Conservation (phyloP, 92 coral and sea anemone species). For the Epizoanthus rinbou region DNA sequence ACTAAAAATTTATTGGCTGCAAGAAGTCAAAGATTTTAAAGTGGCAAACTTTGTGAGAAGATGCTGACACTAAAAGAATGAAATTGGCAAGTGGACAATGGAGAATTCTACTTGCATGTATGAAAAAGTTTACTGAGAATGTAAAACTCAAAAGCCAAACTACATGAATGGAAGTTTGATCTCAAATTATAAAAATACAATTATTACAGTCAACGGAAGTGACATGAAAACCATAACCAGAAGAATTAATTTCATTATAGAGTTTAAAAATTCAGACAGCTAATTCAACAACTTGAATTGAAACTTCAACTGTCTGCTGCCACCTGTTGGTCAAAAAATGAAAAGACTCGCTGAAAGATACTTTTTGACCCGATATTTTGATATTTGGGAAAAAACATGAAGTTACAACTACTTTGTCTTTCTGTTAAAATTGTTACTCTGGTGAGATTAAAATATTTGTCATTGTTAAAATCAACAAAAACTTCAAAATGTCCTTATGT, state of each 20-base stretch:
- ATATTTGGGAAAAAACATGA: conserved; percentile 19
- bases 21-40: conserved; percentile 23
- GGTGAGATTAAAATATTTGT: conserved; percentile 21
- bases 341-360: conserved; percentile 20
- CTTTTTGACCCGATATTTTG: no score
- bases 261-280: conserved; percentile 16
- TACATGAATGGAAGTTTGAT: conserved; percentile 19
- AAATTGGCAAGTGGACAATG: conserved; percentile 21
- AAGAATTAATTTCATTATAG: conserved; percentile 5
- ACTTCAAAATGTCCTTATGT: conserved; percentile 22
- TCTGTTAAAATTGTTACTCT: conserved; percentile 20
- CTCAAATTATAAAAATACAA: conserved; percentile 17
- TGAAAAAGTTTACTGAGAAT: conserved; percentile 19
- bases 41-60: conserved; percentile 26
- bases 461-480: conserved; percentile 23
- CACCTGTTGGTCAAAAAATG: conserved; percentile 18
- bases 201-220: no score
- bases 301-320: no score
- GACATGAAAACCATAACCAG: no score
- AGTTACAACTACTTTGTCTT: conserved; percentile 22
- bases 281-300: conserved; percentile 19
- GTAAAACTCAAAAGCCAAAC: conserved; percentile 20
- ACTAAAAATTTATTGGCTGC: conserved; percentile 24
- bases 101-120: conserved; percentile 20
- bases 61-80: conserved; percentile 17